These are phyloP conservation scores for Oscheius sp. DNA, from an alignment of 2,888 invertebrate species.

Conservation along the genomic window DNA sequence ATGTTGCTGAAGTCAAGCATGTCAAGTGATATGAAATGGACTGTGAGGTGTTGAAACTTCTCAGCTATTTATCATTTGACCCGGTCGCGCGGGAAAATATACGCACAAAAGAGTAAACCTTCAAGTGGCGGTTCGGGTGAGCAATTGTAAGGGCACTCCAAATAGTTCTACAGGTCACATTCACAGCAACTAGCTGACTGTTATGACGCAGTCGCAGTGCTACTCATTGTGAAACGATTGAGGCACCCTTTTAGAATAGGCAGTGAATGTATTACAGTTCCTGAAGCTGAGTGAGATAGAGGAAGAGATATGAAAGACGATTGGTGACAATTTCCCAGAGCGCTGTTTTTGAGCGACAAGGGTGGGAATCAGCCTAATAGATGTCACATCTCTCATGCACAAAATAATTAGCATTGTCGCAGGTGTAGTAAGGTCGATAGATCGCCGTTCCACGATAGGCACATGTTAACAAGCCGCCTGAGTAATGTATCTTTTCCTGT, in stretches of 20 bases:
- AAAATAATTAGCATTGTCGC: conserved; percentile 8
- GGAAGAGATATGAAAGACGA: too few species aligned
- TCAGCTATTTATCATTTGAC: too few species aligned
- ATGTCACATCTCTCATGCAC: conserved; percentile 1
- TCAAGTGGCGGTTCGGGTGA: neutral
- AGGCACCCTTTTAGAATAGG: too few species aligned
- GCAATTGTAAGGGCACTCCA: neutral
- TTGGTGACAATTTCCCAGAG: too few species aligned
- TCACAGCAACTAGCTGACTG: neutral
- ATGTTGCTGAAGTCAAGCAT: neutral
- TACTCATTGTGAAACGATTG: too few species aligned
- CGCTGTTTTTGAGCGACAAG: neutral
- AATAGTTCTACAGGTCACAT: neutral
- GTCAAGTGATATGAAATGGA: neutral
- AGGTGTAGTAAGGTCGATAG: conserved; percentile 19
- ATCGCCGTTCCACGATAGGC: conserved; percentile 13
- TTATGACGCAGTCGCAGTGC: neutral
- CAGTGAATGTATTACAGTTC: too few species aligned
- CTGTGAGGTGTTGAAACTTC: neutral
- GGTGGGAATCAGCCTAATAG: conserved; percentile 8
- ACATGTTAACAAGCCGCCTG: conserved; percentile 24
- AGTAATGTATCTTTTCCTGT: conserved; percentile 23
- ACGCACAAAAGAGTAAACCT: conserved; percentile 18
- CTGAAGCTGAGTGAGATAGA: too few species aligned
- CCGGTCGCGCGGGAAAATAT: conserved; percentile 2